Percentiles rank a stretch among this genome's conserved stretches.
Evolutionary conservation across 2,888 invertebrate genomes (phyloP).

Genomic region (Oligia fasciuncula): DNA sequence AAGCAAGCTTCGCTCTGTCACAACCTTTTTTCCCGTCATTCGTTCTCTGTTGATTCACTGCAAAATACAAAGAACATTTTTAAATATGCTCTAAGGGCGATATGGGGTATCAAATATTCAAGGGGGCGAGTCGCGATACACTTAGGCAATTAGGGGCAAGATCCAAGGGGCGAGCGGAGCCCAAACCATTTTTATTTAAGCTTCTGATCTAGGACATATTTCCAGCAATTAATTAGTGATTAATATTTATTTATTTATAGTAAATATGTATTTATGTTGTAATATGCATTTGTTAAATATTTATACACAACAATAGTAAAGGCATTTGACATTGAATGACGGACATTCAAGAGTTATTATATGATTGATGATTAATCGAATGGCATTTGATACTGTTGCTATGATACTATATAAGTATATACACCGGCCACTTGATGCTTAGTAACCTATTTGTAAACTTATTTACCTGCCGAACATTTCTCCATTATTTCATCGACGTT

Average conservation of each 20-base stretch:
- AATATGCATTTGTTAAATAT: constrained; percentile 34
- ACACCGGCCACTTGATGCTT: neutral
- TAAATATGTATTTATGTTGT: constrained; percentile 12
- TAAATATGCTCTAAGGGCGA: neutral
- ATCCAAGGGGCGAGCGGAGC: too few species aligned
- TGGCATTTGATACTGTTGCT: too few species aligned
- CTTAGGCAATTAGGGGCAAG: too few species aligned
- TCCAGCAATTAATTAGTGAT: neutral
- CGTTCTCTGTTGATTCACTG: constrained; percentile 76
- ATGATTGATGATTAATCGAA: neutral
- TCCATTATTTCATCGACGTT: constrained; percentile 73
- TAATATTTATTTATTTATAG: neutral
- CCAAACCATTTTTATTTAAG: neutral
- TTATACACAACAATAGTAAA: constrained; percentile 16
- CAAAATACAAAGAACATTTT: constrained; percentile 30
- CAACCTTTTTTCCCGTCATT: constrained; percentile 76
- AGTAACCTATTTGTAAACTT: neutral
- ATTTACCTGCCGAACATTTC: constrained; percentile 73
- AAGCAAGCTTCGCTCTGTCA: constrained; percentile 77
- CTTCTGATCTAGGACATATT: neutral
- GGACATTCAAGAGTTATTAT: constrained; percentile 13
- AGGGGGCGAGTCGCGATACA: too few species aligned
- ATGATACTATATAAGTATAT: too few species aligned
- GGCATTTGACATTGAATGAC: constrained; percentile 25
- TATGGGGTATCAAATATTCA: too few species aligned